phyloP scores from a whole-genome alignment of 2,888 invertebrate genomes.

The Sinelater perroti region DNA sequence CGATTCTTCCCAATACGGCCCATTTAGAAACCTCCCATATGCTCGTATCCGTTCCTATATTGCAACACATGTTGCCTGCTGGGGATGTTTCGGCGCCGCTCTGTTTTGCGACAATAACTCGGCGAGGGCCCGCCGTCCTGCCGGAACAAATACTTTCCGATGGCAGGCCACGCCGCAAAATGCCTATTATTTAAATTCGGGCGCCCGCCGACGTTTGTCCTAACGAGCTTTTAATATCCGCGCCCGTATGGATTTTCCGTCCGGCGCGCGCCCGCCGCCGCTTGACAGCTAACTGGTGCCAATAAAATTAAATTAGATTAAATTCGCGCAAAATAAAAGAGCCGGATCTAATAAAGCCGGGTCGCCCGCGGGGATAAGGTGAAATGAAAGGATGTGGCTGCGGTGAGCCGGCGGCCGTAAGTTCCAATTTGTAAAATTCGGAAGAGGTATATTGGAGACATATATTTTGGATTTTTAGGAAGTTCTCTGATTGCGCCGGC shows the following conservation, averaged over 20 bases:
- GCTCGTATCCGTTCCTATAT: constrained; percentile 41
- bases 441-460: constrained; percentile 40
- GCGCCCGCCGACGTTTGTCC: background rate
- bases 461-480: constrained; percentile 24
- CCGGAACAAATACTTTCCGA: constrained; percentile 11
- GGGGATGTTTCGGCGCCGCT: constrained; percentile 23
- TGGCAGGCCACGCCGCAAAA: background rate
- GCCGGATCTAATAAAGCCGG: constrained; percentile 27
- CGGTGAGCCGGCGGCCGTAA: constrained; percentile 47
- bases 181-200: constrained; percentile 6
- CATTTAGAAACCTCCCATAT: constrained; percentile 33
- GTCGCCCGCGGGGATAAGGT: constrained; percentile 27
- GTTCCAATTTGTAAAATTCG: constrained; percentile 51
- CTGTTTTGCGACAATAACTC: constrained; percentile 32
- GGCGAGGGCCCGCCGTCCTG: constrained; percentile 10
- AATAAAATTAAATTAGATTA: constrained; percentile 24
- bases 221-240: constrained; percentile 14
- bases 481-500: constrained; percentile 11
- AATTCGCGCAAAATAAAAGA: constrained; percentile 16
- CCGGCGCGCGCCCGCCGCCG: background rate
- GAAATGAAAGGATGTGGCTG: constrained; percentile 44
- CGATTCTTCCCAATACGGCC: constrained; percentile 5
- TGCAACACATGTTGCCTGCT: constrained; percentile 33
- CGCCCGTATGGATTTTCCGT: background rate
- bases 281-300: background rate